Conservation (phyloP, 2,888 invertebrate genomes). For the Tolmerus cingulatus region DNA sequence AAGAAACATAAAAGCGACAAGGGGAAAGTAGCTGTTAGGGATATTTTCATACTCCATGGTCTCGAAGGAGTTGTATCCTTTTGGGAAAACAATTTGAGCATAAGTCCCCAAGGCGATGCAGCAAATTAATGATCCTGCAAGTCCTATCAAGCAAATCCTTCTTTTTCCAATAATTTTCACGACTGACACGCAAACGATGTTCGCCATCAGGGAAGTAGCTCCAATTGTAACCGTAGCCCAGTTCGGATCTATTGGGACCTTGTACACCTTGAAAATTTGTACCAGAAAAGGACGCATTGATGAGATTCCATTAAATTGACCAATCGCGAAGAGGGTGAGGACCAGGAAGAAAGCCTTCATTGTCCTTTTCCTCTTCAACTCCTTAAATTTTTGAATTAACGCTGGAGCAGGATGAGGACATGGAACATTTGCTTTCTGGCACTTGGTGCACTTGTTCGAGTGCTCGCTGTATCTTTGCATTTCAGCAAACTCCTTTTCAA, state of each 20-base stretch:
- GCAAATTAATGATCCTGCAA: slow-evolving; percentile 63
- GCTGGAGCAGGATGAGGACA: slow-evolving; percentile 57
- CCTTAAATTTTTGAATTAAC: slow-evolving; percentile 52
- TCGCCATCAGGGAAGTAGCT: slow-evolving; percentile 63
- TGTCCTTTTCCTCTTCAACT: slow-evolving; percentile 66
- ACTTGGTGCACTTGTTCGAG: slow-evolving; percentile 49
- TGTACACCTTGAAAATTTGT: slow-evolving; percentile 64
- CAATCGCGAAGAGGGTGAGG: slow-evolving; percentile 66
- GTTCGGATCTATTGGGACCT: slow-evolving; percentile 58
- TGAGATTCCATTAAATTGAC: slow-evolving; percentile 65
- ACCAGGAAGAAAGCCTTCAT: slow-evolving; percentile 66
- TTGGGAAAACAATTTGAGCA: slow-evolving; percentile 59
- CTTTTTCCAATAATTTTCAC: slow-evolving; percentile 66
- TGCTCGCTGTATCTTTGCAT: slow-evolving; percentile 50
- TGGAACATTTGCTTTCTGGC: slow-evolving; percentile 47
- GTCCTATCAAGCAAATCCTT: slow-evolving; percentile 64
- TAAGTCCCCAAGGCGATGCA: slow-evolving; percentile 64
- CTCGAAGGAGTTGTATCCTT: slow-evolving; percentile 64
- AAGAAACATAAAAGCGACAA: slow-evolving; percentile 52
- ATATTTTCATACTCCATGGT: slow-evolving; percentile 46
- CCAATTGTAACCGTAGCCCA: slow-evolving; percentile 67
- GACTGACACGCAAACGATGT: slow-evolving; percentile 61
- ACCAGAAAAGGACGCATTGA: slow-evolving; percentile 68
- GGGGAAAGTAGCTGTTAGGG: slow-evolving; percentile 54
- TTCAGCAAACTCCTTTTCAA: slow-evolving; percentile 51